Base-by-base conservation (phyloP, 64 coral and sea anemone genomes). In the Montipora sp. region DNA sequence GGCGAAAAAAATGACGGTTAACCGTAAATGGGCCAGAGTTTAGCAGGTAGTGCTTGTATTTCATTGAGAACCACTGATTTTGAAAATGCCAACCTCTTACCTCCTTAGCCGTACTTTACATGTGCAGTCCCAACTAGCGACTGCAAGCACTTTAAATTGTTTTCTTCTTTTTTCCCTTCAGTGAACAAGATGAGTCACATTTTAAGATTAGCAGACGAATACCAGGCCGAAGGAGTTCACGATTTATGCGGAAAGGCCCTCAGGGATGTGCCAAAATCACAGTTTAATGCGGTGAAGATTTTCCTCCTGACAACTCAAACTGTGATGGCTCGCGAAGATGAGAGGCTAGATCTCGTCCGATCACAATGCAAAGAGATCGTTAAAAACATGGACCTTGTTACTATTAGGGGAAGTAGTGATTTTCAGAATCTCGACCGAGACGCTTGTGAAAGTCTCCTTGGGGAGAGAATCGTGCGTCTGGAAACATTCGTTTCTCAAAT, bases 131-230 rank as follows among this genome's bases (percentile, higher is more conserved):
- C 36, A 36, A 36, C 36, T 2, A 36, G 36, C 36, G 1, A 0
- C 1, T 36, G 36, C 36, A 36, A 36, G 36, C 36, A 36, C 36
- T 2, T 36, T 36, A 36, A 36, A 36, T 36, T 36, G 36, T 8
- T 5, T 57, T 57, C 53, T 57, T 6, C 44, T 83, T 3, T 7
- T 44, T 5, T 63, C 7, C 53, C 36, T 0, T 36, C 1, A 83
- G 80, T 63, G 80, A 20, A 83, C 57, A 60, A 65, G 20, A 23
- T 83, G 4, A 55, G 23, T 5, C 57, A 83, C 43, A 53, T 83
- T 6, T 45, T 83, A 16, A 83, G 43, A 55, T 65, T 65, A 65
- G 57, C 80, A 0, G 80, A 83, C 27, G 80, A 83, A 12, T 83
- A 83, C 57, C 78, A 80, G 18, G 51, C 78, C 22, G 20, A 58